Conservation (phyloP, 1,140 invertebrate genomes). For the Aphaenogaster rudis region DNA sequence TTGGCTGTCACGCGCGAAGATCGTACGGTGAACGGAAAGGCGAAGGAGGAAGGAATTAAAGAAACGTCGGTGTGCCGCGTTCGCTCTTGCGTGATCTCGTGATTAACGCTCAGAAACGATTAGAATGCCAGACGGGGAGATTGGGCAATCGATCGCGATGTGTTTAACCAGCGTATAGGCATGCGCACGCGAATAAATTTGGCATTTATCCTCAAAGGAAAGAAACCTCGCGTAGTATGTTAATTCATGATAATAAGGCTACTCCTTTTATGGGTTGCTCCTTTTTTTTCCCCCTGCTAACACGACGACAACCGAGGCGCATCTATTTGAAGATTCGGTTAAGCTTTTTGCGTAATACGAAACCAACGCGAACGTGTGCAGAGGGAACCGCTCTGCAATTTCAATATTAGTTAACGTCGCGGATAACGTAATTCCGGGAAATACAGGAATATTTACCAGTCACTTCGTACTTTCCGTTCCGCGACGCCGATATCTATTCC, state of each 20-base stretch:
- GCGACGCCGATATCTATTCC: constrained; percentile 38
- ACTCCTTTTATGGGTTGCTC: background rate
- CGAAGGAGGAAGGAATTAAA: background rate
- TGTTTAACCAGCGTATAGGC: constrained; percentile 12
- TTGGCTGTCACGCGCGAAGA: constrained; percentile 33
- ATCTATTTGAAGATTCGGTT: constrained; percentile 24
- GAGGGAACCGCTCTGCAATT: background rate
- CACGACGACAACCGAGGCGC: background rate
- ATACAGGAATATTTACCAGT: background rate
- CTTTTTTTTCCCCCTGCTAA: background rate
- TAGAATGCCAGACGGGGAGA: constrained; percentile 8
- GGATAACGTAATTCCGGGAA: constrained; percentile 43
- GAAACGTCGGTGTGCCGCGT: background rate
- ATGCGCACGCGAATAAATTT: constrained; percentile 38
- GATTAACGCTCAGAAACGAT: constrained; percentile 22
- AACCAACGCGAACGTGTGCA: background rate
- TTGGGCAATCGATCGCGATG: constrained; percentile 42
- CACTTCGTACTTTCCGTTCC: constrained; percentile 12
- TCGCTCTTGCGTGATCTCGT: constrained; percentile 34
- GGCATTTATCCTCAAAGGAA: background rate
- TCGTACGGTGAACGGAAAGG: background rate
- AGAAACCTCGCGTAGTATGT: constrained; percentile 16
- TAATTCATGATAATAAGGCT: constrained; percentile 45
- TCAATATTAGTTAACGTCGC: constrained; percentile 36
- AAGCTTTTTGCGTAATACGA: constrained; percentile 19